phyloP scores from a whole-genome alignment of 1,140 invertebrate genomes.

The Psilanteris sp. region DNA sequence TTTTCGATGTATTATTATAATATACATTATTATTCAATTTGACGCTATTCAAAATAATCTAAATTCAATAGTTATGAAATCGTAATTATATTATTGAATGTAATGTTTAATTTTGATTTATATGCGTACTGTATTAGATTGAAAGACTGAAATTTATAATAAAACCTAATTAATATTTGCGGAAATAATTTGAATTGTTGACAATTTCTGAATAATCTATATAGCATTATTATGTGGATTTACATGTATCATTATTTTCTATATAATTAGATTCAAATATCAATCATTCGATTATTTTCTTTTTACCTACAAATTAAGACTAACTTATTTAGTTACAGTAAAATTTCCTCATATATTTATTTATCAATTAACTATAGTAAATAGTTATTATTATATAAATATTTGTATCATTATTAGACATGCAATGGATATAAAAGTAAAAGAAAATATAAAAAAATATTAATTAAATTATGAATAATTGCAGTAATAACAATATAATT shows the following conservation, averaged over 20 bases:
- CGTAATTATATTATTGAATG: background rate
- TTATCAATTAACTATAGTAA: background rate
- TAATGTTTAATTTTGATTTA: slow-evolving; percentile 8
- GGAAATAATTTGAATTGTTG: slow-evolving; percentile 4
- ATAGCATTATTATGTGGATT: background rate
- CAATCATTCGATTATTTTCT: too few species aligned
- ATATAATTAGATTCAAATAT: background rate
- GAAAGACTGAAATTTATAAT: slow-evolving; percentile 11
- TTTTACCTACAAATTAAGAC: too few species aligned
- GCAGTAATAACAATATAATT: too few species aligned
- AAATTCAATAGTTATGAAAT: slow-evolving; percentile 1
- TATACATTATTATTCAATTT: too few species aligned
- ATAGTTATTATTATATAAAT: too few species aligned
- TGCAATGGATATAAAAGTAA: too few species aligned
- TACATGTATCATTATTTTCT: background rate
- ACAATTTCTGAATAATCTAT: slow-evolving; percentile 3
- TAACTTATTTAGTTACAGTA: too few species aligned
- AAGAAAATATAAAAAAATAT: too few species aligned
- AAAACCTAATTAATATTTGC: slow-evolving; percentile 17
- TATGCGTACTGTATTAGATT: background rate
- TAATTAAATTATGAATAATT: too few species aligned
- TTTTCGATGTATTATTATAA: too few species aligned
- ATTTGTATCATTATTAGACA: too few species aligned
- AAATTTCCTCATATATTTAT: too few species aligned
- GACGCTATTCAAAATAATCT: background rate